Base-by-base conservation (phyloP, 2,113 vertebrate genomes). In the Daboia siamensis region DNA sequence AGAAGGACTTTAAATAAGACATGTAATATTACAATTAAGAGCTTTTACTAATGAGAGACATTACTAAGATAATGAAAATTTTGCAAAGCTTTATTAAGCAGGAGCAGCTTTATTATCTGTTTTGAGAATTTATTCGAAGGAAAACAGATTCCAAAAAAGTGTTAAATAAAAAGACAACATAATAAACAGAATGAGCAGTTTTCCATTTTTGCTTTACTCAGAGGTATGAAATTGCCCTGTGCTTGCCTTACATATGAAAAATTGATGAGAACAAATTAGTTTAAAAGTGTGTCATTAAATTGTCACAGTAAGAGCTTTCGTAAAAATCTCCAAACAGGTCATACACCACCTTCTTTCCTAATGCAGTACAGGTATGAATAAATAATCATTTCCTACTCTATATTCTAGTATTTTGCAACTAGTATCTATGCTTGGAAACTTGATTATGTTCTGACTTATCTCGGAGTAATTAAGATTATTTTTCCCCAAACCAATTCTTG, bases 31-130 rank as follows among this genome's bases (percentile, higher is more conserved):
- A 94, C 17, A 92, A 92, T n/a, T 88, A 93, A 91, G 88, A 59
- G 54, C 23, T 23, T 94, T 5, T 87, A 46, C 61, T 93, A 94
- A 61, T 91, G 44, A 94, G 29, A 10, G 21, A 51, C 46, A n/a
- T 23, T 56, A 39, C 9, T 87, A 93, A n/a, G 86, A 91, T 91
- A 91, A 96, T 94, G 91, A 91, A 90, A 88, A 90, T 93, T 93
- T 94, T 9, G 91, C 90, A 54, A 61, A 61, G 20, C 57, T 29
- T 89, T 95, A 94, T 89, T 93, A 94, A 88, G 51, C 39, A 39
- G 84, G 93, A 84, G 15, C 5, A 46, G 55, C 86, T 95, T 92
- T 87, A 86, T 92, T 56, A 21, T 39, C 64, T 87, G 85, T 21
- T 3, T 55, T 69, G 0, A 29, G 15, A 90, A 88, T 88, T 80